These are phyloP conservation scores for Ectemnius cavifrons DNA, from an alignment of 2,888 invertebrate genomes.

Conservation along the genomic window DNA sequence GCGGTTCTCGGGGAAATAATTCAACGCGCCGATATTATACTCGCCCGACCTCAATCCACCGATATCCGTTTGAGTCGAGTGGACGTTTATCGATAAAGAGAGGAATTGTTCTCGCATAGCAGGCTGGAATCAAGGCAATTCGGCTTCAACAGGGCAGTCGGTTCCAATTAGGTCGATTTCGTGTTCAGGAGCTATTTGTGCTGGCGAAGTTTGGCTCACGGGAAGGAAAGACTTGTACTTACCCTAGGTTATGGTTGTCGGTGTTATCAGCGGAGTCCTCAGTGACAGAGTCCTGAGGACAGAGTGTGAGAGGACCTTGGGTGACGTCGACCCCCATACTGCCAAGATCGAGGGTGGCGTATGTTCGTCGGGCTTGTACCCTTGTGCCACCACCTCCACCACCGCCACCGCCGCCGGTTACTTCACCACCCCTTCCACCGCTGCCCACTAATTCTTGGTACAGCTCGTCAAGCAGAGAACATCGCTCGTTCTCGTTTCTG, in stretches of 20 bases:
- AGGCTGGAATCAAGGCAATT: too few species aligned
- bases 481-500: conserved; percentile 81
- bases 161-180: conserved; percentile 1
- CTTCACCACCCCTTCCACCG: conserved; percentile 74
- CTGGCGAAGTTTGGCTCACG: conserved; percentile 10
- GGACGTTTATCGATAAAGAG: conserved; percentile 2
- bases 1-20: neutral
- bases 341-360: conserved; percentile 84
- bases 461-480: conserved; percentile 85
- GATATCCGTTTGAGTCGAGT: neutral
- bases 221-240: conserved; percentile 57
- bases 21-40: neutral
- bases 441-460: conserved; percentile 82
- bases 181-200: neutral
- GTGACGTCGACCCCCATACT: conserved; percentile 86
- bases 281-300: conserved; percentile 78
- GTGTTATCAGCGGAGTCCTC: conserved; percentile 76
- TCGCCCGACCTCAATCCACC: neutral
- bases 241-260: conserved; percentile 80
- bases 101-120: neutral
- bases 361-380: conserved; percentile 80
- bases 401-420: conserved; percentile 80
- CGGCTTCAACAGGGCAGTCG: neutral
- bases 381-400: conserved; percentile 79
- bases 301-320: conserved; percentile 81